These are phyloP conservation scores for Amblyjoppa fuscipennis DNA, from an alignment of 2,888 invertebrate species.

Conservation along the genomic window DNA sequence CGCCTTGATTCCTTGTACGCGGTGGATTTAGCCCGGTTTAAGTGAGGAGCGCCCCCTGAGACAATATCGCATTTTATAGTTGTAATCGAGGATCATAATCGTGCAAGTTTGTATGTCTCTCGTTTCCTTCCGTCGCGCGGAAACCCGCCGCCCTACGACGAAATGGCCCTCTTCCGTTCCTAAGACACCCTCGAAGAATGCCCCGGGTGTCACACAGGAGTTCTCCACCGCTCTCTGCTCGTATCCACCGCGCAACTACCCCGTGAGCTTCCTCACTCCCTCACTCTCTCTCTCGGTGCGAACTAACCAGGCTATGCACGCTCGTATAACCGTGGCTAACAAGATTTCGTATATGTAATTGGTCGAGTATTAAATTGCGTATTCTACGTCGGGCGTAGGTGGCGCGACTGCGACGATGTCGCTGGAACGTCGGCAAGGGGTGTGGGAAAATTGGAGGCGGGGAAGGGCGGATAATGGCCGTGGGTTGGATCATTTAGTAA, in stretches of 20 bases:
- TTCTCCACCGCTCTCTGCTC: conserved; percentile 74
- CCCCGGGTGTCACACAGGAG: conserved; percentile 81
- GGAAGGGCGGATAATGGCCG: conserved; percentile 80
- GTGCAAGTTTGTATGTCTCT: conserved; percentile 84
- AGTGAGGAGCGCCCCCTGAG: conserved; percentile 59
- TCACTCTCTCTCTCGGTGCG: conserved; percentile 62
- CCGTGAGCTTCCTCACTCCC: conserved; percentile 68
- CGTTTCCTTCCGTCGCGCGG: conserved; percentile 64
- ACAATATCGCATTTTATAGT: conserved; percentile 85
- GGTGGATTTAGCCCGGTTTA: conserved; percentile 39
- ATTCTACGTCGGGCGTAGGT: conserved; percentile 78
- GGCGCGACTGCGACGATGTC: conserved; percentile 64
- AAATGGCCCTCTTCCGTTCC: conserved; percentile 70
- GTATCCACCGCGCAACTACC: conserved; percentile 59
- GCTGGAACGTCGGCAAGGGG: conserved; percentile 70
- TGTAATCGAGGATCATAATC: conserved; percentile 85
- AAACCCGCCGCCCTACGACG: conserved; percentile 62
- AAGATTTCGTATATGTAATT: conserved; percentile 85
- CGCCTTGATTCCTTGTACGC: conserved; percentile 48
- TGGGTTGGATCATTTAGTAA: conserved; percentile 84
- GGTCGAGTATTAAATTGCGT: conserved; percentile 85
- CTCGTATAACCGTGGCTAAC: conserved; percentile 84
- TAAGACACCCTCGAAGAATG: conserved; percentile 81
- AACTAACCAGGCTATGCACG: conserved; percentile 68
- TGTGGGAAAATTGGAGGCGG: conserved; percentile 64